These are phyloP conservation scores for Agrotis segetum DNA, from an alignment of 2,888 invertebrate species.

Conservation along the genomic window DNA sequence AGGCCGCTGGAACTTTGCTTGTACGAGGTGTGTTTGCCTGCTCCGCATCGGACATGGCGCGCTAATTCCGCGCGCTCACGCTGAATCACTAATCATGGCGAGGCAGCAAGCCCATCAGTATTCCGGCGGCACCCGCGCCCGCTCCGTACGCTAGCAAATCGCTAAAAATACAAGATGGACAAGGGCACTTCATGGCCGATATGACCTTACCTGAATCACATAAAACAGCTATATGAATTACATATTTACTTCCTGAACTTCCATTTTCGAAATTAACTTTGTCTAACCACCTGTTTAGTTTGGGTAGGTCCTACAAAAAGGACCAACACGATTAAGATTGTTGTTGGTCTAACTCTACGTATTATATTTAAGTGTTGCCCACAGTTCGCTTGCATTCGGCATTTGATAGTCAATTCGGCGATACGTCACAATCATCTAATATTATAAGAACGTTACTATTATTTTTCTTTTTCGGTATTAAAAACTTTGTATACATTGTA, in stretches of 20 bases:
- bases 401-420: too few species aligned
- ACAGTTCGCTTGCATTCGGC: too few species aligned
- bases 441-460: too few species aligned
- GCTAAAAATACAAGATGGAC: conserved; percentile 88
- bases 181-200: conserved; percentile 85
- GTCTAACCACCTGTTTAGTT: background rate
- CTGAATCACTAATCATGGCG: conserved; percentile 83
- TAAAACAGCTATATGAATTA: conserved; percentile 75
- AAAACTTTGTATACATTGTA: too few species aligned
- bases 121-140: conserved; percentile 75
- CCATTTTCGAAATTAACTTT: conserved; percentile 2
- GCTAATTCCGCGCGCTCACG: conserved; percentile 87
- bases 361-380: too few species aligned
- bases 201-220: conserved; percentile 84
- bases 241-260: conserved; percentile 75
- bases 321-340: background rate
- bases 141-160: conserved; percentile 80
- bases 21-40: conserved; percentile 62
- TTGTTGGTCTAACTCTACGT: background rate
- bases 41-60: conserved; percentile 80
- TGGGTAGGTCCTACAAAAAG: background rate
- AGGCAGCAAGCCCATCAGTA: conserved; percentile 80
- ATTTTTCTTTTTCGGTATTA: too few species aligned
- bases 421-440: too few species aligned
- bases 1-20: conserved; percentile 59